Evolutionary conservation across 2,113 vertebrate genomes (phyloP), one percentile per base, ranked within the genome.

Genomic region (Stigmatopora argus): DNA sequence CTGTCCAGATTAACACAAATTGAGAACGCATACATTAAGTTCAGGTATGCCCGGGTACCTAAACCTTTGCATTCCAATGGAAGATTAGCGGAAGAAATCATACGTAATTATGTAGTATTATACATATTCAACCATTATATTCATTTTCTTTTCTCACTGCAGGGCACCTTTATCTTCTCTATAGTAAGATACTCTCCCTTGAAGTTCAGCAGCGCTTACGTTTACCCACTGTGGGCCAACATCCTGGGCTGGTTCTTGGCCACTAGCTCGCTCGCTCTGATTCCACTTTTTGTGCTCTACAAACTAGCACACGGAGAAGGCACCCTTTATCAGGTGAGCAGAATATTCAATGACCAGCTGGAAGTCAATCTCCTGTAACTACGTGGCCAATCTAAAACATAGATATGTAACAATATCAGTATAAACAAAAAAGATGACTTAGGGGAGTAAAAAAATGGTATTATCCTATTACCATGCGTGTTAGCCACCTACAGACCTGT

Each of bases 91-190:
- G 26, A 31, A 31, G 26, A 41, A 41, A 41, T 41, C 38, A 41
- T 41, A 41, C 3, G 26, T 8, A 41, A 41, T 41, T 41, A 8
- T 41, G 38, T 41, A 41, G 38, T 41, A 41, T 41, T 8, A 41
- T 10, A 41, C 7, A 41, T 41, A 8, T 41, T 8, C 38, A 1
- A 41, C 38, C 51, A 8, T 35, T 15, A 11, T 2, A 1, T 64
- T 67, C 18, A 17, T 1, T 31, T 12, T 75, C 34, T 70, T 6
- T 8, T 75, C 41, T 55, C 3, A 13, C 66, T 48, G 49, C 71
- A 88, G 88, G 82, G 83, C n/a, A 89, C 83, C 0, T 86, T 89
- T 49, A 53, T 87, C 63, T 89, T 88, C 77, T 88, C 86, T 0
- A 80, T 85, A 5, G 52, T 85, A 38, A 83, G 62, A 69, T 79